Evolutionary conservation across 2,113 vertebrate species (phyloP).

Genomic region (Machaerirhynchus nigripectus): DNA sequence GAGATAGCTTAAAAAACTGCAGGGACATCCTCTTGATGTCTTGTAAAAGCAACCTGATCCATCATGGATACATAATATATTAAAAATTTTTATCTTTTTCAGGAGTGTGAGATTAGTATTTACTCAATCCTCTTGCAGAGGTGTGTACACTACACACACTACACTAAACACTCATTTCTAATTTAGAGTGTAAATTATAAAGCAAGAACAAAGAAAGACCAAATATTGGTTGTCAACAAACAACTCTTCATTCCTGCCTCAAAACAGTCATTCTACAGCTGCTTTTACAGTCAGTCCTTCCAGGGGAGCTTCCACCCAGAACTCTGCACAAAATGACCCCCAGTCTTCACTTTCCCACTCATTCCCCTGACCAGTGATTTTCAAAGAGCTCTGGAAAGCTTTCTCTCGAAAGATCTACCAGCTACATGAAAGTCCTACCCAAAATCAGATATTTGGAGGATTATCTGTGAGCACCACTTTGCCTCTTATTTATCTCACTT

Average conservation of each 20-base stretch:
- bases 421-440: not conserved
- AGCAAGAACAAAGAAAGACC: not conserved
- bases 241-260: not conserved
- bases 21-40: not conserved
- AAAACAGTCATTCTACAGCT: not conserved
- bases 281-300: not conserved
- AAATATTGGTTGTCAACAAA: not conserved
- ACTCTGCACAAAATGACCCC: not conserved
- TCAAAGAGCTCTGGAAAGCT: not conserved
- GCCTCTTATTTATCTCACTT: not conserved
- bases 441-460: not conserved
- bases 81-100: not conserved
- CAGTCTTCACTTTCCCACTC: not conserved
- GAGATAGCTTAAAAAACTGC: not conserved
- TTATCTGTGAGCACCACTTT: not conserved
- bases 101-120: not conserved
- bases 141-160: not conserved
- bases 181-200: not conserved
- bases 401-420: not conserved
- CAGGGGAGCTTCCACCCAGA: not conserved
- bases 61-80: not conserved
- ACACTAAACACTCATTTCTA: not conserved
- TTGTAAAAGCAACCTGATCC: not conserved
- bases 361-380: not conserved
- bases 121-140: not conserved